phyloP scores from a whole-genome alignment of 2,888 invertebrate genomes.

The Pollenia angustigena region DNA sequence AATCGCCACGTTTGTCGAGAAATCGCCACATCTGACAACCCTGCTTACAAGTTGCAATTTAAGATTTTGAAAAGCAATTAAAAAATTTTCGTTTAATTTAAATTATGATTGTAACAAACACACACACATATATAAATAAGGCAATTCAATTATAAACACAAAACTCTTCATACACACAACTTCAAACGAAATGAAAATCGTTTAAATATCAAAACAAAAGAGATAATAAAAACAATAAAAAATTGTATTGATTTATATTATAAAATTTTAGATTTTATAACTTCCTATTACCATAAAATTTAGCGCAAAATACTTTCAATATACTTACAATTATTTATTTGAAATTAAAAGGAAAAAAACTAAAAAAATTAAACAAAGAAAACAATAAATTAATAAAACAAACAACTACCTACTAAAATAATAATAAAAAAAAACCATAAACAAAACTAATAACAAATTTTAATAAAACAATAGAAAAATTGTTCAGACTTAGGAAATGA shows the following conservation, averaged over 20 bases:
- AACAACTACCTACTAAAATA: background rate
- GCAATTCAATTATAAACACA: background rate
- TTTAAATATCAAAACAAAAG: slow-evolving; percentile 20
- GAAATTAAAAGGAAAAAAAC: background rate
- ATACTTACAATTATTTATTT: slow-evolving; percentile 12
- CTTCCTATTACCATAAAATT: slow-evolving; percentile 53
- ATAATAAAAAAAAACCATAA: background rate
- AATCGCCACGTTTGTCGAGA: too few relatives aligned
- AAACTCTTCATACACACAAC: background rate
- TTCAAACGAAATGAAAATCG: slow-evolving; percentile 21
- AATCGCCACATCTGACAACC: too few relatives aligned
- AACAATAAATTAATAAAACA: slow-evolving; percentile 18
- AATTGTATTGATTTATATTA: slow-evolving; percentile 13
- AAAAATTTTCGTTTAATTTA: too few relatives aligned
- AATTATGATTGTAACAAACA: too few relatives aligned
- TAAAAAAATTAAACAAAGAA: background rate
- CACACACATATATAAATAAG: background rate
- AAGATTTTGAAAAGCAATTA: too few relatives aligned
- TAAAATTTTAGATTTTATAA: slow-evolving; percentile 31
- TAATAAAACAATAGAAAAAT: background rate
- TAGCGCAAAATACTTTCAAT: slow-evolving; percentile 28
- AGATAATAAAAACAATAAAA: slow-evolving; percentile 24
- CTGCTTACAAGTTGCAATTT: too few relatives aligned
- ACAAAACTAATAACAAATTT: background rate
- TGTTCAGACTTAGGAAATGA: too few relatives aligned